These are phyloP conservation scores for Dendrolimus kikuchii DNA, from an alignment of 1,140 invertebrate genomes.

Conservation along the genomic window DNA sequence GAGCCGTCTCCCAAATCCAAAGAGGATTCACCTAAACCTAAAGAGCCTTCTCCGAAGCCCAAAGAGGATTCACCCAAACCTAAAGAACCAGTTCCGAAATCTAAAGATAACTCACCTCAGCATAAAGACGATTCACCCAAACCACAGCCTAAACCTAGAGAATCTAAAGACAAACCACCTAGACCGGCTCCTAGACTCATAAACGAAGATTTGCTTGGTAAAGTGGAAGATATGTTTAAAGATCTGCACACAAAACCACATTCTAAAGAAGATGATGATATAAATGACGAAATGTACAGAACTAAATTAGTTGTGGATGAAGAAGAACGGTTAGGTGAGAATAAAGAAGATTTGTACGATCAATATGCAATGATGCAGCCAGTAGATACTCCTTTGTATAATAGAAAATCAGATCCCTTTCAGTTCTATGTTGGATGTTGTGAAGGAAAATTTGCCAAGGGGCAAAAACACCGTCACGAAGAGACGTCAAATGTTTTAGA, in stretches of 20 bases:
- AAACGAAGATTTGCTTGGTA: conserved; percentile 60
- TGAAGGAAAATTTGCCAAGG: conserved; percentile 44
- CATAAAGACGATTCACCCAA: conserved; percentile 46
- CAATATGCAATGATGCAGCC: conserved; percentile 62
- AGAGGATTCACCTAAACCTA: conserved; percentile 13
- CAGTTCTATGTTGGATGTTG: conserved; percentile 49
- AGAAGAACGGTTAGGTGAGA: conserved; percentile 32
- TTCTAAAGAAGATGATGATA: conserved; percentile 50
- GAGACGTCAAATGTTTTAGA: conserved; percentile 56
- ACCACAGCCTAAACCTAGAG: conserved; percentile 48
- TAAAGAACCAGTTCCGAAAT: conserved; percentile 46
- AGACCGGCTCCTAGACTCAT: conserved; percentile 63
- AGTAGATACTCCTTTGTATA: conserved; percentile 44
- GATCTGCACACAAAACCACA: conserved; percentile 54
- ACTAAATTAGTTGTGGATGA: conserved; percentile 62
- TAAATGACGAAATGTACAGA: conserved; percentile 43
- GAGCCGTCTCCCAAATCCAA: no score
- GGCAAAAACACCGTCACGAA: conserved; percentile 54
- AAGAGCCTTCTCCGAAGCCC: conserved; percentile 46
- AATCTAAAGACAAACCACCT: conserved; percentile 51
- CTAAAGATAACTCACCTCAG: conserved; percentile 18
- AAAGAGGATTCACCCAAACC: conserved; percentile 59
- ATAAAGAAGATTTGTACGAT: conserved; percentile 56
- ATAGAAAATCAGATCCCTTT: conserved; percentile 45
- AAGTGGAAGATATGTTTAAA: conserved; percentile 70